Evolutionary conservation across 2,888 invertebrate species (phyloP), one percentile per base, ranked within the genome.

Genomic region (Rhogogaster chlorosoma): DNA sequence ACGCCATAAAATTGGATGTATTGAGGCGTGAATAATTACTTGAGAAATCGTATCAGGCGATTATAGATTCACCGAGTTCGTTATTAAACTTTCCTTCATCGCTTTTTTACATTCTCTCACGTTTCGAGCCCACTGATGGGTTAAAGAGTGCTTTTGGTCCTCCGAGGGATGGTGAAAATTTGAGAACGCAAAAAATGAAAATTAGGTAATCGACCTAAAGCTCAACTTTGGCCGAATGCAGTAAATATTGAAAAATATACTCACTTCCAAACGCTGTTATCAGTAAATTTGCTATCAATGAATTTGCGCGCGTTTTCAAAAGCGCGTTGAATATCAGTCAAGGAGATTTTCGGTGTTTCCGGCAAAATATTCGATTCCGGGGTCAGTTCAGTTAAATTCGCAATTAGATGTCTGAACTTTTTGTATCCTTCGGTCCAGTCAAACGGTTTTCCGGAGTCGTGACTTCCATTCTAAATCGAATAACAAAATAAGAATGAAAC

Each of bases 381-480:
- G 29, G 57, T 84, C 84, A 4, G 90, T 82, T 18, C 89, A 86
- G 3, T 86, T 86, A 36, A 88, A 86, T 38, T 85, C 84, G 78
- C 85, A 0, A 89, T 85, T 4, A 92, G 45, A 3, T 87, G 86
- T 18, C 92, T 90, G 38, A 92, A 91, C 71, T 88, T 90, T 26
- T 42, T 84, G 80, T 92, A 92, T 22, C 92, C 92, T 32, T 86
- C 71, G 1, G 92, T 91, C 92, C 92, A 93, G 85, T 93, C 91
- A 85, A 92, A 92, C 0, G 88, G 64, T 4, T 89, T 88, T 38
- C 89, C 78, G 18, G 84, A 36, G 4, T 84, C 86, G 5, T 26
- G 12, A 22, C 5, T 22, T 83, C 0, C 45, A 18, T 67, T 83
- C 83, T 83, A 22, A 45, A 83, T 22, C 6, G 38, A 36, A 80